Evolutionary conservation across 2,888 invertebrate genomes (phyloP).

Genomic region (Beris morrisii): DNA sequence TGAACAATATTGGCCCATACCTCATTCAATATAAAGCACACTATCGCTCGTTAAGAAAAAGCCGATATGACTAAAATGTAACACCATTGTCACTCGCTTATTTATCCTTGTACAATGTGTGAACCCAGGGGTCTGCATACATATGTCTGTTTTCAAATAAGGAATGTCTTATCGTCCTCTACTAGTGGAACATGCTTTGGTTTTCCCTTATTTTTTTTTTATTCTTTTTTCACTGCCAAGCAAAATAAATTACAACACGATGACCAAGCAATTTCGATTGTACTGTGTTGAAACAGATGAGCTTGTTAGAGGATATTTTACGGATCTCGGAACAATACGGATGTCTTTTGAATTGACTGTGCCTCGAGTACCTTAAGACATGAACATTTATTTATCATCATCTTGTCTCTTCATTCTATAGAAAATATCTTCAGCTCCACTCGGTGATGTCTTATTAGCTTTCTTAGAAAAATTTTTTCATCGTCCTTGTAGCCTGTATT

Average conservation of each 20-base stretch:
- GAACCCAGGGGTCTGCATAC: too few species aligned
- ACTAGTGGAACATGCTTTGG: too few species aligned
- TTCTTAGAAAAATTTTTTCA: slow-evolving; percentile 12
- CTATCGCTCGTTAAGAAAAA: too few species aligned
- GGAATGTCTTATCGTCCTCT: too few species aligned
- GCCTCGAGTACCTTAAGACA: background rate
- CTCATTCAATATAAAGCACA: too few species aligned
- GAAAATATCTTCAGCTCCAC: slow-evolving; percentile 19
- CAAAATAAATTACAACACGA: slow-evolving; percentile 36
- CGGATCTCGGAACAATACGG: slow-evolving; percentile 29
- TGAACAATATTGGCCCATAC: too few species aligned
- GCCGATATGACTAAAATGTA: too few species aligned
- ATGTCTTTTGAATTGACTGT: background rate
- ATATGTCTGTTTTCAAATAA: too few species aligned
- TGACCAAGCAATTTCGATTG: slow-evolving; percentile 38
- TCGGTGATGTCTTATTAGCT: slow-evolving; percentile 25
- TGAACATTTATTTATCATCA: slow-evolving; percentile 13
- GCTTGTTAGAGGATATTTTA: slow-evolving; percentile 36
- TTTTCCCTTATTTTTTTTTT: too few species aligned
- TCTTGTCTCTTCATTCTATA: slow-evolving; percentile 16
- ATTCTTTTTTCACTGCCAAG: slow-evolving; percentile 27
- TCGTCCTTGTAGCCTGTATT: background rate
- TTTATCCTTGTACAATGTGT: too few species aligned
- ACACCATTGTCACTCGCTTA: too few species aligned
- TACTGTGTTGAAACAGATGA: slow-evolving; percentile 35